Conservation (phyloP, 2,113 vertebrate genomes). For the Halcyon senegalensis region DNA sequence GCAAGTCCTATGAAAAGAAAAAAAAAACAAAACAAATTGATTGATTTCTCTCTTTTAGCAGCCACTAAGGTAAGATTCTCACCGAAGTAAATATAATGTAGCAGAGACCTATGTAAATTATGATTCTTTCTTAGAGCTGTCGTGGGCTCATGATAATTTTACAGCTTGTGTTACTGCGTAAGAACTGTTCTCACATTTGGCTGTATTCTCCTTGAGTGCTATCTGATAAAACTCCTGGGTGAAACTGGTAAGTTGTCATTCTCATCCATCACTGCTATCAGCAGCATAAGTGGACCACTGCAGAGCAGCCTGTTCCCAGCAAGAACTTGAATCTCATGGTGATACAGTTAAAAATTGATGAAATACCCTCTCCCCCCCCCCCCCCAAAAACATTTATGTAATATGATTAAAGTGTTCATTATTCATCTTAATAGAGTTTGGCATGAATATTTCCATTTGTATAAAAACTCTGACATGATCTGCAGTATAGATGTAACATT, state of each 20-base stretch:
- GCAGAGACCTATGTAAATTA: not conserved
- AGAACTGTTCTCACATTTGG: conserved; percentile 31
- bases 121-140: not conserved
- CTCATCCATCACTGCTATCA: conserved; percentile 76
- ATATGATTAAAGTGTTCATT: not conserved
- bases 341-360: not conserved
- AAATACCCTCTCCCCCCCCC: too few relatives aligned
- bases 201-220: conserved; percentile 73
- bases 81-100: not conserved
- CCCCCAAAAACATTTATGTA: too few relatives aligned
- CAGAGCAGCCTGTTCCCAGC: conserved; percentile 75
- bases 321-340: conserved; percentile 75
- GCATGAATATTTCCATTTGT: not conserved
- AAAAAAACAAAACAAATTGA: not conserved
- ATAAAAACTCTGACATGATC: not conserved
- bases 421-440: not conserved
- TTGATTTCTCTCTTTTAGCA: not conserved
- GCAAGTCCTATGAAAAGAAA: not conserved
- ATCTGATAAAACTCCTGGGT: conserved; percentile 78
- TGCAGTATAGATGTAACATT: not conserved
- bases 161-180: not conserved
- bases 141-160: not conserved
- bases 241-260: conserved; percentile 78
- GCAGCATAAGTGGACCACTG: conserved; percentile 73
- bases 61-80: not conserved